Evolutionary conservation across 2,888 invertebrate species (phyloP), one percentile per base, ranked within the genome.

Genomic region (Drosophila anomalata): DNA sequence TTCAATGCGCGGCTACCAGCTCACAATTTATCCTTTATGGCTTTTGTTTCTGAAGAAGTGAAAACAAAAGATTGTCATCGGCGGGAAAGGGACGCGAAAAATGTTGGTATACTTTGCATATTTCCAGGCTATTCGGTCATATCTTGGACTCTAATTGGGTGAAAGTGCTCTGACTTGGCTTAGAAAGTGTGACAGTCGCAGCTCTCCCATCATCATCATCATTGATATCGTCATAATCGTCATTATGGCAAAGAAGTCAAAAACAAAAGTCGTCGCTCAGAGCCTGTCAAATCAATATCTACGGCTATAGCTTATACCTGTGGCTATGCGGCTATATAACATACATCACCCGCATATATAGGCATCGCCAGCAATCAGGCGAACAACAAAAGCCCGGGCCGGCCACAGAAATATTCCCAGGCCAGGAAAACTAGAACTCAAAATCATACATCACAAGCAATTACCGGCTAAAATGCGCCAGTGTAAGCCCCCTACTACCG

Each of bases 51-150:
- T 75, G 84, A 78, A 90, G 90, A 90, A 90, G 90, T 90, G 90
- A 90, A 90, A 90, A 90, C 87, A 84, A 89, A 88, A 89, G 89
- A 89, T 90, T 89, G 90, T 88, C 89, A 89, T 89, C 89, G 72
- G 7, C 14, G 31, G 20, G 33, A 41, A 39, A 55, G 75, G 65
- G 57, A 46, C 52, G 39, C 54, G 11, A 46, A 52, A 39, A 31
- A 41, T 48, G 9, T 39, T 48, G 41, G n/a, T 20, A 12, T 53
- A 48, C 54, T 82, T 83, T 83, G 84, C 87, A 86, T 80, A 80
- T 61, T 70, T 29, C 8, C 47, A n/a, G 47, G 29, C 56, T 26
- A 42, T 20, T 20, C 39, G 47, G 20, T 33, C 42, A 55, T 62
- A 48, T 71, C 52, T 42, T 8, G 36, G 24, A 51, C 87, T 61